These are phyloP conservation scores for Periophthalmus magnuspinnatus DNA, from an alignment of 2,797 vertebrate species.

Conservation along the genomic window DNA sequence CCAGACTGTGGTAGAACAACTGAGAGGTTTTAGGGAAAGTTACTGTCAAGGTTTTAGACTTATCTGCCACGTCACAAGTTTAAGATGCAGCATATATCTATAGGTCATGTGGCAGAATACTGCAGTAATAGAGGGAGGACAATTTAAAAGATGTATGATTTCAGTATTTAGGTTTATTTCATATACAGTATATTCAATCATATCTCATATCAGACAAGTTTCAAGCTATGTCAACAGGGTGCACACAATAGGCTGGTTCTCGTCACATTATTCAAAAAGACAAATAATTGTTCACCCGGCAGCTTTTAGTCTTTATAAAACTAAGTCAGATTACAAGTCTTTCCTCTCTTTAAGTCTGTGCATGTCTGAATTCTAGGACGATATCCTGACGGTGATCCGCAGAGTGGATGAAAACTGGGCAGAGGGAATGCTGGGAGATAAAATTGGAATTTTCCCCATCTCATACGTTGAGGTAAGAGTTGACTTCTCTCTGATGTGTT, in stretches of 20 bases:
- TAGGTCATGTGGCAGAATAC: not conserved
- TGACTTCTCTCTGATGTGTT: slow-evolving; percentile 28
- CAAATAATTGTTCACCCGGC: not conserved
- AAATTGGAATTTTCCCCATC: slow-evolving; percentile 99
- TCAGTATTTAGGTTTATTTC: not conserved
- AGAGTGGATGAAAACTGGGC: slow-evolving; percentile 99
- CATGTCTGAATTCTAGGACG: slow-evolving; percentile 80
- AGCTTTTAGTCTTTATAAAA: not conserved
- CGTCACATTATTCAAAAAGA: not conserved
- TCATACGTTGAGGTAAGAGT: slow-evolving; percentile 95
- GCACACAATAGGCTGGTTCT: not conserved
- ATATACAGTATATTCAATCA: slow-evolving; percentile 7
- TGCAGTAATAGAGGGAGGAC: no score
- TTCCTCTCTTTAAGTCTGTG: not conserved
- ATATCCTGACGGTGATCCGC: slow-evolving; percentile 96
- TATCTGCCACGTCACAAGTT: not conserved
- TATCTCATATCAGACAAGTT: slow-evolving; percentile 12
- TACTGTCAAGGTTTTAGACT: slow-evolving; percentile 40
- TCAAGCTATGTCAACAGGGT: not conserved
- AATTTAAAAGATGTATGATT: no score
- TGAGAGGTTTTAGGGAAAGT: slow-evolving; percentile 23
- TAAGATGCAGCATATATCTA: not conserved
- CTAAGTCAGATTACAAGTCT: not conserved
- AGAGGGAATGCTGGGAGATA: slow-evolving; percentile 98
- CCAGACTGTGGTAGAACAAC: slow-evolving; percentile 33